Evolutionary conservation across 92 coral and sea anemone species (phyloP).

Genomic region (Pocillopora meandrina): DNA sequence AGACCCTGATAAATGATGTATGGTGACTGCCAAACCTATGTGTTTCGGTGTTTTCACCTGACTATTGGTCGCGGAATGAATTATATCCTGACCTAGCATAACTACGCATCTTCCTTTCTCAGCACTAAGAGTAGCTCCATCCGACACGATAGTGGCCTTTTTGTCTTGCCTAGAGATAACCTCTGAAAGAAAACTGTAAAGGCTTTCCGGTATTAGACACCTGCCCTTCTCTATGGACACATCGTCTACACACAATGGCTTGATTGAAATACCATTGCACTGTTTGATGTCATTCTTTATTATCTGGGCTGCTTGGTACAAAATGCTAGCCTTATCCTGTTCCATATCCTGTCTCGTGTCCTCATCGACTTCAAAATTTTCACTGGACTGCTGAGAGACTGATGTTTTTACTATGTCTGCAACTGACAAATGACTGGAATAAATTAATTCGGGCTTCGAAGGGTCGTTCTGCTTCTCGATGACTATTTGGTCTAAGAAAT

Average conservation of each 20-base stretch:
- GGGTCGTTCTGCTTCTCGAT: constrained; percentile 50
- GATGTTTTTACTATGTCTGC: constrained; percentile 39
- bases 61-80: constrained; percentile 33
- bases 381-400: not conserved
- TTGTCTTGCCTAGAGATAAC: constrained; percentile 39
- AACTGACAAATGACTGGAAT: constrained; percentile 48
- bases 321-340: constrained; percentile 1
- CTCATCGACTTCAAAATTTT: constrained; percentile 14
- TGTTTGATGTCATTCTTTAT: constrained; percentile 37
- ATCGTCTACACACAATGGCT: constrained; percentile 33
- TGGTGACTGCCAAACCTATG: constrained; percentile 42
- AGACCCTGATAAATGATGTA: constrained; percentile 50
- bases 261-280: constrained; percentile 41
- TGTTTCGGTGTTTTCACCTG: constrained; percentile 55
- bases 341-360: constrained; percentile 6
- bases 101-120: constrained; percentile 34
- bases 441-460: constrained; percentile 48
- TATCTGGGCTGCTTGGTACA: constrained; percentile 44
- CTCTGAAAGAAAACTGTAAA: constrained; percentile 52
- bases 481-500: constrained; percentile 32
- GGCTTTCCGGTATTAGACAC: constrained; percentile 29
- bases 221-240: constrained; percentile 29
- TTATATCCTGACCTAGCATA: constrained; percentile 30
- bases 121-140: constrained; percentile 38
- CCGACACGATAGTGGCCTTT: constrained; percentile 31